Evolutionary conservation across 2,113 vertebrate genomes (phyloP).

Genomic region (Perca schrenkii): DNA sequence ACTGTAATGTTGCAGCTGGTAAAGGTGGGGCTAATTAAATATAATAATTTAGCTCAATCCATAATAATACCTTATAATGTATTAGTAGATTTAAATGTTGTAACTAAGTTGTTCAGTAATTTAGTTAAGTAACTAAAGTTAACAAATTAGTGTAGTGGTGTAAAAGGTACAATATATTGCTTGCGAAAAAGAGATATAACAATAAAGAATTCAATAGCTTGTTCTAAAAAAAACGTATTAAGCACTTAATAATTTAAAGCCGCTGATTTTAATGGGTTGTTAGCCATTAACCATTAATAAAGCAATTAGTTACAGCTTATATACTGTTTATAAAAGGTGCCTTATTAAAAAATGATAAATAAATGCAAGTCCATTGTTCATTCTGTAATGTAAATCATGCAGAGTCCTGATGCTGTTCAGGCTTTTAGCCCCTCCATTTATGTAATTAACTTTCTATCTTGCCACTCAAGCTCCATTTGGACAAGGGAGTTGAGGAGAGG

Average conservation of each 20-base stretch:
- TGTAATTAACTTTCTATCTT: conserved; percentile 2
- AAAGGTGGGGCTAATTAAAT: no score
- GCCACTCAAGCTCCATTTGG: background rate
- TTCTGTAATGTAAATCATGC: conserved; percentile 5
- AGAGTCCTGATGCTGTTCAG: background rate
- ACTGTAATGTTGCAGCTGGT: no score
- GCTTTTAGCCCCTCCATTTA: background rate
- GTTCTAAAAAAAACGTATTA: background rate
- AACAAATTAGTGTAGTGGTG: no score
- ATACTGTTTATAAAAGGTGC: background rate
- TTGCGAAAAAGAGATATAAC: background rate
- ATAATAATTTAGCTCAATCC: no score
- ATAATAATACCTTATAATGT: no score
- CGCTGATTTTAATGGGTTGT: background rate
- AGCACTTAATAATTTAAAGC: background rate
- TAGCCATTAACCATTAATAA: background rate
- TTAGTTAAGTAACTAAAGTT: no score
- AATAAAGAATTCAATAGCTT: background rate
- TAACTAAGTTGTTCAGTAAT: no score
- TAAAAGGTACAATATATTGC: no score
- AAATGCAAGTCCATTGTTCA: background rate
- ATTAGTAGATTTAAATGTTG: no score
- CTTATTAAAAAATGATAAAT: background rate
- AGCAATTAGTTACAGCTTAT: background rate
- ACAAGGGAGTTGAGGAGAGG: background rate